Evolutionary conservation across 92 coral and sea anemone genomes (phyloP).

Genomic region (Phymanthus crucifer): DNA sequence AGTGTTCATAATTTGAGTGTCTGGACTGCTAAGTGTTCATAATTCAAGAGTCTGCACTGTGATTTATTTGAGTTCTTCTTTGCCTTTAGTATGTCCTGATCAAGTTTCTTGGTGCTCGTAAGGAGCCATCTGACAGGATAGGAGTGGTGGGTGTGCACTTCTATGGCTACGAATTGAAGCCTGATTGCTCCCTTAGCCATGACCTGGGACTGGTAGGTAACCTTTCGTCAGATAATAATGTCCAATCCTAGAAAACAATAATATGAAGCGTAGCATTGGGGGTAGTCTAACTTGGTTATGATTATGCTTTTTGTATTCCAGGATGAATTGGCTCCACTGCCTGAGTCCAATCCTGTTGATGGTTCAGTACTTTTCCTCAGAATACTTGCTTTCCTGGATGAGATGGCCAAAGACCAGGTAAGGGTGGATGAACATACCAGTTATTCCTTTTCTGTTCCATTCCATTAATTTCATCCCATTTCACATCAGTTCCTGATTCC

Average conservation of each 20-base stretch:
- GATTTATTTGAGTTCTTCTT: background rate
- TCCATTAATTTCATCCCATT: too few relatives aligned
- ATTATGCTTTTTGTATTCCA: too few relatives aligned
- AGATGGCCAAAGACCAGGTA: conserved; percentile 96
- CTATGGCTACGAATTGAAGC: conserved; percentile 86
- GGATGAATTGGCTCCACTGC: conserved; percentile 76
- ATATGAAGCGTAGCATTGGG: too few relatives aligned
- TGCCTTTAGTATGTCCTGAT: conserved; percentile 74
- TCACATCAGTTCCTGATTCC: too few relatives aligned
- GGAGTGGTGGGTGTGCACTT: conserved; percentile 93
- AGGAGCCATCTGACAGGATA: conserved; percentile 78
- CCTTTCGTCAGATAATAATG: background rate
- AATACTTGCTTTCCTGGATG: conserved; percentile 81
- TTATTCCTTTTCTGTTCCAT: too few relatives aligned
- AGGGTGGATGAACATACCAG: background rate
- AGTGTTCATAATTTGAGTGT: too few relatives aligned
- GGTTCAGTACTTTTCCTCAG: conserved; percentile 84
- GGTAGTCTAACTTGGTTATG: too few relatives aligned
- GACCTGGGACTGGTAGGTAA: conserved; percentile 67
- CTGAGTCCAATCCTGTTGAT: conserved; percentile 56
- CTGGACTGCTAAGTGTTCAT: too few relatives aligned
- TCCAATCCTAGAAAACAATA: too few relatives aligned
- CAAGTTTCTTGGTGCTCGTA: conserved; percentile 91
- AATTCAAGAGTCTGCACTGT: too few relatives aligned
- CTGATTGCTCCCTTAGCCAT: conserved; percentile 68